These are phyloP conservation scores for Siniperca undulata DNA, from an alignment of 2,797 vertebrate genomes.

Conservation along the genomic window DNA sequence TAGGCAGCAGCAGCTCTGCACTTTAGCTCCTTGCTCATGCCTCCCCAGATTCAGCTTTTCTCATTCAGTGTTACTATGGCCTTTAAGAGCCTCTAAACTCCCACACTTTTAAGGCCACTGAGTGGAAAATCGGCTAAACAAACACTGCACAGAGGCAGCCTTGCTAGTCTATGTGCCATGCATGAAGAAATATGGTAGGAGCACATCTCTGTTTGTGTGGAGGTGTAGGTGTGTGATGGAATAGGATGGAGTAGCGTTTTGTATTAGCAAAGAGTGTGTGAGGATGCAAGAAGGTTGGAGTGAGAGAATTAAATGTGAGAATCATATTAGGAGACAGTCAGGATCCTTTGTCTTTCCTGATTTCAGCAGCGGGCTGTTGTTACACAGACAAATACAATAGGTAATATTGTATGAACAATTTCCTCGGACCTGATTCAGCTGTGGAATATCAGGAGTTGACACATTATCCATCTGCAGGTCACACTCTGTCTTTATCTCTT, in stretches of 20 bases:
- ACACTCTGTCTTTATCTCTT: conserved; percentile 35
- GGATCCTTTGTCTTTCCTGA: conserved; percentile 9
- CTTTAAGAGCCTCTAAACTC: conserved; percentile 81
- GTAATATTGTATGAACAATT: conserved; percentile 11
- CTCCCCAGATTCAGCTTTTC: conserved; percentile 58
- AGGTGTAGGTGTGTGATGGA: conserved; percentile 44
- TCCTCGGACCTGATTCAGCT: conserved; percentile 16
- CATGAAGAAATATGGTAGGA: conserved; percentile 54
- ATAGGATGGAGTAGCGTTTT: conserved; percentile 9
- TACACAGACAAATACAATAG: conserved; percentile 14
- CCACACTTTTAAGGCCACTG: conserved; percentile 78
- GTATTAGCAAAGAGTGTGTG: not conserved
- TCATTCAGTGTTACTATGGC: conserved; percentile 69
- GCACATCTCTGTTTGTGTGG: conserved; percentile 27
- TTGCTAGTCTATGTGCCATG: conserved; percentile 48
- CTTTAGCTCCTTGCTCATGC: conserved; percentile 48
- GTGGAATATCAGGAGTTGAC: conserved; percentile 29
- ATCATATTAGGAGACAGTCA: conserved; percentile 25
- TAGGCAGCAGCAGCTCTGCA: conserved; percentile 39
- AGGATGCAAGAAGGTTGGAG: conserved; percentile 20
- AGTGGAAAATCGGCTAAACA: conserved; percentile 85
- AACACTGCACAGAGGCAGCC: conserved; percentile 75
- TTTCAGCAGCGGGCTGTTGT: conserved; percentile 4
- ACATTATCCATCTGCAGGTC: conserved; percentile 42
- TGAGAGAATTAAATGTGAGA: conserved; percentile 25